These are phyloP conservation scores for Argyresthia albistria DNA, from an alignment of 2,888 invertebrate species.

Conservation along the genomic window DNA sequence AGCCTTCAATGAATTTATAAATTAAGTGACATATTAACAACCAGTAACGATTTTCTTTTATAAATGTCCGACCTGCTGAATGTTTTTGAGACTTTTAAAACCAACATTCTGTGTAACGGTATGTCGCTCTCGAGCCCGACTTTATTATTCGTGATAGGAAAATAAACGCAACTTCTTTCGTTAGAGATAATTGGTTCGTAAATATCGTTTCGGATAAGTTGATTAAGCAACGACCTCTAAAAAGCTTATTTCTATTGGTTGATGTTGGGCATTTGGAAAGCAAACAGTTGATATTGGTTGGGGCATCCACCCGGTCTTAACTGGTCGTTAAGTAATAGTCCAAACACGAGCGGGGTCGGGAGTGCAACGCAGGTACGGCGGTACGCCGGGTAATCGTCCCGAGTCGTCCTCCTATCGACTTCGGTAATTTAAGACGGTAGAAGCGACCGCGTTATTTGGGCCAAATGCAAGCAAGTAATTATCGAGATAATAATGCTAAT, in stretches of 20 bases:
- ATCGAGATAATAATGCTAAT: conserved; percentile 72
- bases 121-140: neutral
- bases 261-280: conserved; percentile 30
- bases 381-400: conserved; percentile 28
- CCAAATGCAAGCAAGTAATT: conserved; percentile 70
- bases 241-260: conserved; percentile 30
- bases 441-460: conserved; percentile 59
- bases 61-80: neutral
- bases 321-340: conserved; percentile 50
- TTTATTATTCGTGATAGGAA: neutral
- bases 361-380: conserved; percentile 19
- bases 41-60: neutral
- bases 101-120: neutral
- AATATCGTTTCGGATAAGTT: conserved; percentile 23
- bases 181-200: neutral
- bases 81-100: neutral
- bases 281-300: conserved; percentile 41
- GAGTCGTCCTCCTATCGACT: conserved; percentile 36
- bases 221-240: conserved; percentile 48
- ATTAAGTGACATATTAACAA: neutral
- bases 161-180: neutral
- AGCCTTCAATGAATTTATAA: neutral
- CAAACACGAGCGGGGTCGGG: conserved; percentile 46
- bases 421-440: conserved; percentile 57
- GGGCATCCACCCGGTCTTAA: conserved; percentile 30